Evolutionary conservation across 2,113 vertebrate genomes (phyloP), one percentile per base, ranked within the genome.

Genomic region (Anarrhichthys ocellatus): DNA sequence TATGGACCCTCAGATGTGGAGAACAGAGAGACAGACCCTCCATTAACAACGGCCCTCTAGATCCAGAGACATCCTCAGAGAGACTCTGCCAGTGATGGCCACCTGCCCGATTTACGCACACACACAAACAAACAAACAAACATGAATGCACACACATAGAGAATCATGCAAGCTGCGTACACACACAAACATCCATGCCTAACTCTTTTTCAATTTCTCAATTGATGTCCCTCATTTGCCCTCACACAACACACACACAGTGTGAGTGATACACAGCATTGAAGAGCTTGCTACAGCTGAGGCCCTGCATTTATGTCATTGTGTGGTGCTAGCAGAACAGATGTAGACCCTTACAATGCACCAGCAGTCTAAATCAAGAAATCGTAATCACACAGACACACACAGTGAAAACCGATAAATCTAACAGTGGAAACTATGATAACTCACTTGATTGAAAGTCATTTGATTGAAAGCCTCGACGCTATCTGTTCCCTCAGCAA

Each of bases 1-100:
- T 79, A 87, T 81, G 84, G 87, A 64, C 65, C 83, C 83, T 91
- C 76, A 88, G 88, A 94, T 91, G 89, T 86, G 70, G 71, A 88
- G 73, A 91, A 91, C 84, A 87, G 78, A 89, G 70, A 85, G 56
- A 84, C 75, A 85, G 83, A 71, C 80, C 72, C 81, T 89, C 81
- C 76, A 86, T 82, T 84, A 88, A 91, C 88, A 86, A 89, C 82
- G 27, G 78, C 69, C 48, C 86, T 92, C 89, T 90, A 56, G 90
- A 80, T 87, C 87, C 83, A 77, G 58, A 82, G 68, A 64, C 86
- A 83, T 90, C 86, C 86, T 85, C 44, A 9, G 69, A 80, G 76
- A 76, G 38, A 46, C 77, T 62, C 76, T 81, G 89, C 87, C 87
- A 89, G 61, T 58, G 72, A 87, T 92, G 87, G 89, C 88, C 80